A percentile compares a stretch with the other conserved stretches of the same genome.
Conservation (phyloP, 2,888 invertebrate species). For the Eilema caniola region DNA sequence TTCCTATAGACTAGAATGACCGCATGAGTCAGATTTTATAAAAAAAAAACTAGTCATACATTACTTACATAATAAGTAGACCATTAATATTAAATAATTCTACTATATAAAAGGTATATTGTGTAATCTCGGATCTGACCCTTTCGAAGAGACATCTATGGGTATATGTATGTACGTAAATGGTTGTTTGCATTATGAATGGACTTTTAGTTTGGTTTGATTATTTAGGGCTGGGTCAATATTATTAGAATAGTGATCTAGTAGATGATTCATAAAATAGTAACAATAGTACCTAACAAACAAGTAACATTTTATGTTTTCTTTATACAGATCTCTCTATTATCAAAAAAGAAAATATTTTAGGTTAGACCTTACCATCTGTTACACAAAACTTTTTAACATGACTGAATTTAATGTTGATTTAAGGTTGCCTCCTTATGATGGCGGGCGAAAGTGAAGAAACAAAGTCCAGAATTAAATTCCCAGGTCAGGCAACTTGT, state of each 20-base stretch:
- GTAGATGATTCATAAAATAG: not conserved
- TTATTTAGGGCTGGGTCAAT: conserved; percentile 1
- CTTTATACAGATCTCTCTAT: too few species aligned
- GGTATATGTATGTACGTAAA: not conserved
- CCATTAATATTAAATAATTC: conserved; percentile 9
- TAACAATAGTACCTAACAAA: too few species aligned
- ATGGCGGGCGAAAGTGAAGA: too few species aligned
- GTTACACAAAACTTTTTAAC: too few species aligned
- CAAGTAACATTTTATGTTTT: too few species aligned
- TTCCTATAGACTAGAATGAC: conserved; percentile 2
- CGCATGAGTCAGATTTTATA: not conserved
- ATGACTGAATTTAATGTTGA: too few species aligned
- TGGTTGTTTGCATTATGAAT: not conserved
- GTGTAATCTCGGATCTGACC: not conserved
- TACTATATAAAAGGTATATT: not conserved
- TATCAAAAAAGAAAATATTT: too few species aligned
- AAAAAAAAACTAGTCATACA: not conserved
- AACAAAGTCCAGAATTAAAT: too few species aligned
- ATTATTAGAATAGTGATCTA: not conserved
- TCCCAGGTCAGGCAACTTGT: too few species aligned
- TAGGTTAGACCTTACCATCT: too few species aligned
- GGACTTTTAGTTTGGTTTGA: not conserved
- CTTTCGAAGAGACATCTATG: not conserved
- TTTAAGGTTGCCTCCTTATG: too few species aligned
- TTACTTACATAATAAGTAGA: not conserved